Evolutionary conservation across 2,797 vertebrate species (phyloP).

Genomic region (Amphiprion clarkii): DNA sequence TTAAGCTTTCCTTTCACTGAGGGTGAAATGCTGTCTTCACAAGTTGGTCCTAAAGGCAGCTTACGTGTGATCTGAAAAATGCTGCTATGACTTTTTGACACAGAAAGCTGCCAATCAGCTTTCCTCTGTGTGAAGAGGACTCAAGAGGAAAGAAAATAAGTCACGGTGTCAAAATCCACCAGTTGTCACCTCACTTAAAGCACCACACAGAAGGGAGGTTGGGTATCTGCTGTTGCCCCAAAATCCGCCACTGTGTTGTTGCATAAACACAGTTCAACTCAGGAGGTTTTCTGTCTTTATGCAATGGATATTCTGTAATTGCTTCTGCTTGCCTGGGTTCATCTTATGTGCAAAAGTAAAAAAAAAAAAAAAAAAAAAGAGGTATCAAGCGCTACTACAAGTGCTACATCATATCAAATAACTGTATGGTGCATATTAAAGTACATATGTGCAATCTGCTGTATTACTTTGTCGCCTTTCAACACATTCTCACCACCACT

Average conservation of each 20-base stretch:
- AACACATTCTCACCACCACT: slow-evolving; percentile 14
- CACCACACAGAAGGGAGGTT: slow-evolving; percentile 13
- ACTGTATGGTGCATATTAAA: neutral
- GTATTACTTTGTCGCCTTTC: neutral
- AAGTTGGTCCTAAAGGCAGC: slow-evolving; percentile 24
- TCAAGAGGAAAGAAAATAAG: slow-evolving; percentile 35
- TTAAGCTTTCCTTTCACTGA: slow-evolving; percentile 5
- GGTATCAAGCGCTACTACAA: neutral
- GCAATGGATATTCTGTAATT: neutral
- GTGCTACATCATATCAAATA: neutral
- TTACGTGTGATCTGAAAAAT: slow-evolving; percentile 40
- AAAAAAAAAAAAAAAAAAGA: neutral
- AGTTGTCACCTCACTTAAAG: slow-evolving; percentile 15
- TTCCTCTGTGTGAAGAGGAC: slow-evolving; percentile 20
- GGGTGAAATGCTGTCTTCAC: slow-evolving; percentile 7
- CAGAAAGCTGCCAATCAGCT: slow-evolving; percentile 42
- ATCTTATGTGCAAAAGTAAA: neutral
- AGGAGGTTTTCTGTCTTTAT: too few species aligned
- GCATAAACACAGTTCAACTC: too few species aligned
- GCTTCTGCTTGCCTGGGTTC: neutral
- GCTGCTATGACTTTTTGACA: slow-evolving; percentile 46
- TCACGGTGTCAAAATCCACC: slow-evolving; percentile 26
- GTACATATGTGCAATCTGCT: neutral
- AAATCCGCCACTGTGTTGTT: neutral
- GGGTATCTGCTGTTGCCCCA: neutral